These are phyloP conservation scores for Lingula anatina DNA, from an alignment of 2,888 invertebrate genomes.

Conservation along the genomic window DNA sequence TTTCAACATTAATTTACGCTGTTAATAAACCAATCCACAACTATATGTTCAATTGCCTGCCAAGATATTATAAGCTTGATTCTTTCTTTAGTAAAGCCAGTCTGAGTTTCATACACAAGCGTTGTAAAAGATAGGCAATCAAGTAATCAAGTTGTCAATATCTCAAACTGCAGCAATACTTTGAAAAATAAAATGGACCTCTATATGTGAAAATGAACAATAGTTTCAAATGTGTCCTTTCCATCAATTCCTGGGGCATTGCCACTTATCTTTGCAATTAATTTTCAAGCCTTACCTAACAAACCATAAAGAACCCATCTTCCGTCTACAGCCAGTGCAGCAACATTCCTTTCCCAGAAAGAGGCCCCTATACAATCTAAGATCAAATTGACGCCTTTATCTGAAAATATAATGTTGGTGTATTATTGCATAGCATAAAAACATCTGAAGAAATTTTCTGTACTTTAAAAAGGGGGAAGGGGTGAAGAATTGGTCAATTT, in stretches of 20 bases:
- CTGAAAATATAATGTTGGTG: constrained; percentile 20
- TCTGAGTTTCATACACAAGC: no score
- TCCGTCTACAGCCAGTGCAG: constrained; percentile 40
- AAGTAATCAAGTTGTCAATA: no score
- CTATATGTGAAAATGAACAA: background rate
- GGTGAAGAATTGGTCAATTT: no score
- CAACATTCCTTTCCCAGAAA: constrained; percentile 47
- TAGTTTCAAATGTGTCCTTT: no score
- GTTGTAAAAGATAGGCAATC: no score
- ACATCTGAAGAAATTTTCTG: background rate
- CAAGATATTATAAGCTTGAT: no score
- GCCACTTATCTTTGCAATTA: background rate
- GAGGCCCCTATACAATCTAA: constrained; percentile 52
- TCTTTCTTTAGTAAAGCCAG: no score
- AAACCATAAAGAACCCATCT: constrained; percentile 51
- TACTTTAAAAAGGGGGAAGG: no score
- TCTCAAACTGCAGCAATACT: background rate
- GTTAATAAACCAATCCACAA: no score
- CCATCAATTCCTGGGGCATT: no score
- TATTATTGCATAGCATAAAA: background rate
- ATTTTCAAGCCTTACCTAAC: constrained; percentile 27
- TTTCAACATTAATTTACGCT: no score
- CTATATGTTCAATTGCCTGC: no score
- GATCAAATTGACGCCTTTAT: constrained; percentile 47
- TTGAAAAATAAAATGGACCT: background rate